Evolutionary conservation across 2,797 vertebrate species (phyloP), one percentile per base, ranked within the genome.

Genomic region (Megaceryle alcyon): DNA sequence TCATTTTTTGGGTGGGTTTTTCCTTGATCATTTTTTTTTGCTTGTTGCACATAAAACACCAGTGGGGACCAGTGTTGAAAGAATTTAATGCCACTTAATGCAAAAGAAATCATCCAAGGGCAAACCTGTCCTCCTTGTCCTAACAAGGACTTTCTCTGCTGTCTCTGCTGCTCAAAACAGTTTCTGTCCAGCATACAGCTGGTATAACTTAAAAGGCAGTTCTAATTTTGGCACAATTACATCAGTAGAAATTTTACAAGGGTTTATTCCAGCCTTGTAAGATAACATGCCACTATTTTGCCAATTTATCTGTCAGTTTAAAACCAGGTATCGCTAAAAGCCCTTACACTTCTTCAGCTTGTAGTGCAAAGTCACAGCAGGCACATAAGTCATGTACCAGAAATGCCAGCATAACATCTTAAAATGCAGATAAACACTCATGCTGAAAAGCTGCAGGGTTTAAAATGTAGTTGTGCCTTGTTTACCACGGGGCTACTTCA

Each of bases 241-340:
- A 94, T 70, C 70, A 88, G 49, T 0, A 82, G 26, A 69, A 94
- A 83, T n/a, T 82, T 82, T 91, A 79, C 63, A 94, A 81, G 70
- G 33, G 16, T 73, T 94, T 92, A 44, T 82, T 90, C 35, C 57
- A 86, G 77, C 51, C 80, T 70, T 71, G 18, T 51, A 84, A 88
- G 31, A 90, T 60, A 86, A 68, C 48, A 64, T 44, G n/a, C 22
- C 28, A 41, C 66, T 91, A 90, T 79, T 95, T 69, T 95, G 33
- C 66, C 85, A 79, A 82, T 92, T 86, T 77, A 90, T 79, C 69
- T 85, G 65, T 56, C 87, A 88, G 59, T 86, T 90, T 72, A 69
- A 92, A 93, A 83, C 7, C 57, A 84, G 75, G 57, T 14, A 41
- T 1, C 82, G 75, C 37, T 75, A 89, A 85, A 93, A 82, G 2